Base-by-base conservation (phyloP, 2,888 invertebrate genomes). In the Candidula unifasciata region DNA sequence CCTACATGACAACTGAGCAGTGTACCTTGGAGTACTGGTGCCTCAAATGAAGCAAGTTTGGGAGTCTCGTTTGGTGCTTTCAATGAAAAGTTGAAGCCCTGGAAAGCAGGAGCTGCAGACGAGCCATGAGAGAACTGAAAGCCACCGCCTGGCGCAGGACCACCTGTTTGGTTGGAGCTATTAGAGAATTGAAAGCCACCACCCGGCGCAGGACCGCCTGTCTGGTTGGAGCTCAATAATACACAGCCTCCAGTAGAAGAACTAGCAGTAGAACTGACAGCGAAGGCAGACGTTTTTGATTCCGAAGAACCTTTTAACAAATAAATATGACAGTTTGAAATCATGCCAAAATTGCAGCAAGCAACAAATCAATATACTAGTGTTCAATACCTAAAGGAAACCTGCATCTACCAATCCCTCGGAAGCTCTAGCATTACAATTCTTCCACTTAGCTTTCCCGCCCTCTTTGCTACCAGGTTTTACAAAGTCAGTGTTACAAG, bases 191-290 rank as follows among this genome's bases (percentile, higher is more conserved):
- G n/a, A 69, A 82, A 77, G 44, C 44, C 44, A 66, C 74, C 71
- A 27, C 77, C 68, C n/a, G 73, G 35, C 3, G 69, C 35, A 21
- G 54, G 82, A 27, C 52, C 82, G 60, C 73, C 37, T 13, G 81
- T 21, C 33, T 81, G 81, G 33, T 54, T 33, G n/a, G n/a, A n/a
- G n/a, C n/a, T n/a, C n/a, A n/a, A n/a, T n/a, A n/a, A n/a, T n/a
- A n/a, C n/a, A n/a, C n/a, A n/a, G 10, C 76, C 76, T 68, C 77
- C 76, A 83, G 77, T 24, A 27, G 83, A 66, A 77, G 77, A n/a
- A 74, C 54, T 35, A 35, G 77, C 54, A 21, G 66, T 27, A 30
- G 66, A 57, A 81, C 74, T 81, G 27, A 44, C 30, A 30, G 66
- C 76, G 76, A 82, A 76, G 24, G 52, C 44, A 52, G 76, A 33